Base-by-base conservation (phyloP, 2,797 vertebrate genomes). In the Steatocranus sp. region DNA sequence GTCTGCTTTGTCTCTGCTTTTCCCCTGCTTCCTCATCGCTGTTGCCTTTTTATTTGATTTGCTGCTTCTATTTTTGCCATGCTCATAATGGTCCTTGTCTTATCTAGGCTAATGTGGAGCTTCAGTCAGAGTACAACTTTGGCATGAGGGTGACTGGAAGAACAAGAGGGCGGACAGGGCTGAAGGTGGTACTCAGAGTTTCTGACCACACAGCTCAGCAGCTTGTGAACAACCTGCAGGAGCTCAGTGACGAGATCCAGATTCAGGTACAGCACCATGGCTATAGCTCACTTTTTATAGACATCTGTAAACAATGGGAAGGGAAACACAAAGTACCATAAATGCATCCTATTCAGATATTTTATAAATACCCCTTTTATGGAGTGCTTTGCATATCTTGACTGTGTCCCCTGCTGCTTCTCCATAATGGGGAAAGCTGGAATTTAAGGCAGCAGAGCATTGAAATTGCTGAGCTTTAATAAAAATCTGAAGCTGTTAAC, bases 91-190 rank as follows among this genome's bases (percentile, higher is more conserved):
- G 73, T 43, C 49, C 32, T 51, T 76, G 30, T 92, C 81, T 89
- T 89, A 73, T 78, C 23, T 93, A 99, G 99, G 97, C 96, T 8
- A 97, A 95, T 1, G 78, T 99, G 81, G 96, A 92, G 82, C 97
- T 99, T 83, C 95, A 95, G 1, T 81, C 96, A 0, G 95, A 96
- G 88, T 95, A 98, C 79, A 98, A 97, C 94, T 99, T 97, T 81
- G 96, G 95, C 86, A 96, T 97, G 97, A 95, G 78, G 11, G 95
- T 97, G 86, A 92, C 94, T 3, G 96, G 95, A 27, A 92, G 78
- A 76, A 93, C 93, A 5, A 94, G 95, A 88, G 97, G 97, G 14
- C 93, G 95, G 43, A 97, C 96, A 0, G 96, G 96, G 11, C 92
- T 97, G 75, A 96, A 93, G 86, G 96, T 97, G 91, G 91, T 95